Evolutionary conservation across 2,113 vertebrate genomes (phyloP).

Genomic region (Callocephalon fimbriatum): DNA sequence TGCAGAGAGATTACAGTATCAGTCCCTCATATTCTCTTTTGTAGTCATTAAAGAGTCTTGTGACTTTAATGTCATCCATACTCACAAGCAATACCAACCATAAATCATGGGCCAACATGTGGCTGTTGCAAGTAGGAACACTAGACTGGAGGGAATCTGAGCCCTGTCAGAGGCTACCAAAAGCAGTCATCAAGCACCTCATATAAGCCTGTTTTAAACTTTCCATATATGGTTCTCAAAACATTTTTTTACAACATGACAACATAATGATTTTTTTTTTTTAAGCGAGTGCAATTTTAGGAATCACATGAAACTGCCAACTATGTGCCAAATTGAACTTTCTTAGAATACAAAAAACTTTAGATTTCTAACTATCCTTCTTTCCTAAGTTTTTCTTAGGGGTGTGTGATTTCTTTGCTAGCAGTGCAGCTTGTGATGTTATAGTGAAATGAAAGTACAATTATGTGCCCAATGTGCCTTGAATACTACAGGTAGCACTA

Average conservation of each 20-base stretch:
- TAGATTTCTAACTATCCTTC: slow-evolving; percentile 49
- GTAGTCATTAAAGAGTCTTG: background rate
- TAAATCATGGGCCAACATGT: background rate
- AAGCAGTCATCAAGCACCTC: background rate
- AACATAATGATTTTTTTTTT: background rate
- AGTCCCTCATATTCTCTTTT: background rate
- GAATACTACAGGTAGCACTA: slow-evolving; percentile 72
- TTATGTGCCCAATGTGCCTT: slow-evolving; percentile 80
- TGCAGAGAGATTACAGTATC: slow-evolving; percentile 34
- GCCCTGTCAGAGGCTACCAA: background rate
- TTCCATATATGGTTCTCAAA: background rate
- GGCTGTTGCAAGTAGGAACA: background rate
- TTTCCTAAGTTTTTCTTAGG: slow-evolving; percentile 29
- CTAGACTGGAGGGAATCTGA: background rate
- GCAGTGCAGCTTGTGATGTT: slow-evolving; percentile 70
- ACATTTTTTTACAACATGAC: background rate
- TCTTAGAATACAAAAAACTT: slow-evolving; percentile 23
- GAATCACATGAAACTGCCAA: slow-evolving; percentile 27
- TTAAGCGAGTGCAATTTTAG: background rate
- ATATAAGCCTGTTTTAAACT: background rate
- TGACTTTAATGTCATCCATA: background rate
- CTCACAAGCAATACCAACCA: background rate
- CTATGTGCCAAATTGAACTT: slow-evolving; percentile 26
- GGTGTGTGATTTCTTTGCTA: slow-evolving; percentile 55
- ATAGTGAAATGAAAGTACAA: slow-evolving; percentile 75